Evolutionary conservation across 1,140 invertebrate species (phyloP), one percentile per base, ranked within the genome.

Genomic region (Drosophila ficusphila): DNA sequence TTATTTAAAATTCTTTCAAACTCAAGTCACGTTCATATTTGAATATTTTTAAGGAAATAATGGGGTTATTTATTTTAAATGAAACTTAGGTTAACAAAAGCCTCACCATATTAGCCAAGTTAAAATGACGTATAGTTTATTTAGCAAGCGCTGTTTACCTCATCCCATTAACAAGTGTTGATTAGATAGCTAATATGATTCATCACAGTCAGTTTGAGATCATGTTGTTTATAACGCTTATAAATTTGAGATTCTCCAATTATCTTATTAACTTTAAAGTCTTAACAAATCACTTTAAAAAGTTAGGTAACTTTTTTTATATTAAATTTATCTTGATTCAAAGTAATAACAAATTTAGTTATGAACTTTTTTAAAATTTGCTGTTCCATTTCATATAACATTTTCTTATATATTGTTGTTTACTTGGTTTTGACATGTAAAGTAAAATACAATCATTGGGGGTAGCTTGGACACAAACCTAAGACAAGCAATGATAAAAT

Each of bases 391-490:
- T n/a, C n/a, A 23, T 23, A 5, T 23, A 9, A 39, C 14, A 3
- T 23, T 16, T 1, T 0, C n/a, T 23, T 7, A 38, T 8, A 27
- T 39, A 8, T 21, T 21, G 2, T 9, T 36, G 0, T 21, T 1
- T 54, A 23, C 12, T 14, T 56, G 14, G 0, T n/a, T 23, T 56
- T 21, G 9, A 48, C 49, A 42, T 16, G 16, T 5, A 3, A 16
- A 9, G 44, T 18, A 34, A 52, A 57, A 52, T 4, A 0, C 6
- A 47, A 0, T 1, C 11, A 27, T 7, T 4, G 2, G n/a, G n/a
- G n/a, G 6, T 31, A 67, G 27, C 3, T 7, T 3, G 7, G 44
- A 65, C 62, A 33, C 21, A 31, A 67, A 65, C 62, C 62, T 4
- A 0, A 11, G 2, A 7, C 0, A 12, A 9, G 2, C 2, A 8